Evolutionary conservation across 2,888 invertebrate genomes (phyloP), one percentile per base, ranked within the genome.

Genomic region (Bellardia pandia): DNA sequence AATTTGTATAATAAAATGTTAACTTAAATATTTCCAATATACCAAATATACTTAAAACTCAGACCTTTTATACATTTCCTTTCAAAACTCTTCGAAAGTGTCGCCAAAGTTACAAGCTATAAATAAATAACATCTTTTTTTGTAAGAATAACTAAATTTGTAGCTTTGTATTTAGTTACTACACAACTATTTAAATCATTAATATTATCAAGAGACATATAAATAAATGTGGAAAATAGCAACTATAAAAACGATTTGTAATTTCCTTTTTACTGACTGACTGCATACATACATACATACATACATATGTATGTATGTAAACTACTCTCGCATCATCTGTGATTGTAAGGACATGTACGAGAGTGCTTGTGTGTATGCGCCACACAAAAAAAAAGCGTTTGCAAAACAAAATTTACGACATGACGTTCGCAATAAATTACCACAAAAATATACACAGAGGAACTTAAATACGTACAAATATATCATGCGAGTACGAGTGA

Each of bases 371-470:
- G 76, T 66, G 45, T 60, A 6, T 48, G 51, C 76, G 14, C 7
- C 6, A 33, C 48, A 4, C 56, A 56, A 3, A 45, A 42, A 11
- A 78, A 58, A 74, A 85, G 45, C 51, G 58, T 88, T 89, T 77
- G 74, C 87, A 89, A 85, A 89, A 86, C 86, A 84, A 85, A 90
- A 89, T 90, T 89, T 88, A 86, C 90, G 88, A 89, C 85, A 88
- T 89, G 86, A 87, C 85, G 69, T 85, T 88, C 85, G 85, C 79
- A 84, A 89, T 89, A 89, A 88, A 89, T 89, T 88, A 88, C 88
- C 71, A 83, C 81, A 78, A 69, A 71, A 69, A 80, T 74, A 86
- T 71, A 66, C 85, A 58, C 88, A 77, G 9, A 85, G 83, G 79
- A 83, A 87, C 85, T 77, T 71, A 30, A 71, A 69, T 16, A 42